Percentiles rank a stretch among this genome's conserved stretches.
Evolutionary conservation across 2,797 vertebrate genomes (phyloP).

Genomic region (Diplodus sargus): DNA sequence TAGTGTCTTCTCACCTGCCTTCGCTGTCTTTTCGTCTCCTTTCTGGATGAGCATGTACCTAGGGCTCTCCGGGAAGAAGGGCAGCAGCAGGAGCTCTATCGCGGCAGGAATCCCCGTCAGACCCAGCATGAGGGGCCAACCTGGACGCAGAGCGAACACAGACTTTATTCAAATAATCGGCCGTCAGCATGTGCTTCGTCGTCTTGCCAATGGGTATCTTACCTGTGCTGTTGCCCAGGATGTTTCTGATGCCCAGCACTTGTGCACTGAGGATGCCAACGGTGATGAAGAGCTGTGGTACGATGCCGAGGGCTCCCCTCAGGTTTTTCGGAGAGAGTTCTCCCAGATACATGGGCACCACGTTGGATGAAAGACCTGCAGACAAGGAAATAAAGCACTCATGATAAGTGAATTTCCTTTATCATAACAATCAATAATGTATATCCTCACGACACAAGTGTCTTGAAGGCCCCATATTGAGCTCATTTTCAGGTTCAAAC

Average conservation of each 20-base stretch:
- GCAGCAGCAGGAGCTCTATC: constrained; percentile 88
- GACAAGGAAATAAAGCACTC: background rate
- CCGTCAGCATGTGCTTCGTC: background rate
- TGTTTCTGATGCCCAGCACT: constrained; percentile 87
- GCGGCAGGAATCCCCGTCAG: constrained; percentile 91
- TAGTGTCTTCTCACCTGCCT: constrained; percentile 79
- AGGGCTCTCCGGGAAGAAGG: constrained; percentile 95
- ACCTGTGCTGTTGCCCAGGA: constrained; percentile 89
- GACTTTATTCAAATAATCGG: background rate
- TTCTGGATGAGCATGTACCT: constrained; percentile 92
- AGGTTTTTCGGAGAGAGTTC: constrained; percentile 94
- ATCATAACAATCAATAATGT: too few relatives aligned
- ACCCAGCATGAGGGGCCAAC: constrained; percentile 90
- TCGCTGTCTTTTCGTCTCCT: constrained; percentile 82
- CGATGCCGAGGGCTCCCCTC: constrained; percentile 89
- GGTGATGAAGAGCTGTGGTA: constrained; percentile 95
- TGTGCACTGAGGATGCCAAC: constrained; percentile 93
- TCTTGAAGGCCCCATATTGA: too few relatives aligned
- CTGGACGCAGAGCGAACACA: constrained; percentile 58
- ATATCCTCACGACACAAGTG: too few relatives aligned
- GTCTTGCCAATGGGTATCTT: background rate
- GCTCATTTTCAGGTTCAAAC: too few relatives aligned
- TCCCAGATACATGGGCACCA: constrained; percentile 97
- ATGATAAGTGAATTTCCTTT: too few relatives aligned
- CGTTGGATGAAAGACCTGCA: constrained; percentile 93